These are phyloP conservation scores for Papilio xuthus DNA, from an alignment of 1,140 invertebrate genomes.

Conservation along the genomic window DNA sequence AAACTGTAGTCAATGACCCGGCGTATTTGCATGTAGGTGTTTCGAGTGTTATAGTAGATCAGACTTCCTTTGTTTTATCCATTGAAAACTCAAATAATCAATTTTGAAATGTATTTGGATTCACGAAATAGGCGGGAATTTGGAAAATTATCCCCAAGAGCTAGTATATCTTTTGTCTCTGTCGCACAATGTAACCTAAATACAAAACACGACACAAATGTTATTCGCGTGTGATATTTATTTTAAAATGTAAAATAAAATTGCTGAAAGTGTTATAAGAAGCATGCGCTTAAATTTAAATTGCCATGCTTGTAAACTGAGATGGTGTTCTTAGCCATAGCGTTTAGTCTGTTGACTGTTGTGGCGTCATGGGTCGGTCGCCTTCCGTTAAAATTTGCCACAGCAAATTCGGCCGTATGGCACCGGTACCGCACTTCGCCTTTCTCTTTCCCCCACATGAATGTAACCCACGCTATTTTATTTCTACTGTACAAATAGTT, in stretches of 20 bases:
- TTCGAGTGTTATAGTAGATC: constrained; percentile 50
- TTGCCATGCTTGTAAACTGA: constrained; percentile 25
- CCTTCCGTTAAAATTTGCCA: constrained; percentile 61
- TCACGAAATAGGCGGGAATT: constrained; percentile 51
- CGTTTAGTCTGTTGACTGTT: constrained; percentile 60
- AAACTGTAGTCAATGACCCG: constrained; percentile 73
- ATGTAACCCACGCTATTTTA: constrained; percentile 75
- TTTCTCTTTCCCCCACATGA: constrained; percentile 62
- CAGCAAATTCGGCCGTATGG: constrained; percentile 67
- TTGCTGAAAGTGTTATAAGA: background rate
- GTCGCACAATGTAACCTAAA: constrained; percentile 59
- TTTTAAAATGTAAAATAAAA: background rate
- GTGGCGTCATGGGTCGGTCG: constrained; percentile 54
- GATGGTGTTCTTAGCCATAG: constrained; percentile 49
- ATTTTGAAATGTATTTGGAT: constrained; percentile 26
- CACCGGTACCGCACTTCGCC: constrained; percentile 56
- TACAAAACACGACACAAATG: constrained; percentile 39
- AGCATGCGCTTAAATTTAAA: constrained; percentile 7
- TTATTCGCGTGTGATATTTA: constrained; percentile 15
- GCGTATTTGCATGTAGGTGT: constrained; percentile 72
- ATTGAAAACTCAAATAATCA: constrained; percentile 37
- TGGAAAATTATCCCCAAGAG: constrained; percentile 40
- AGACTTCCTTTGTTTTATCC: constrained; percentile 65
- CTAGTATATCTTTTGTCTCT: constrained; percentile 46
- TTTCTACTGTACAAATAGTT: constrained; percentile 74